Conservation (phyloP, 2,888 invertebrate genomes). For the Mythimna loreyi region DNA sequence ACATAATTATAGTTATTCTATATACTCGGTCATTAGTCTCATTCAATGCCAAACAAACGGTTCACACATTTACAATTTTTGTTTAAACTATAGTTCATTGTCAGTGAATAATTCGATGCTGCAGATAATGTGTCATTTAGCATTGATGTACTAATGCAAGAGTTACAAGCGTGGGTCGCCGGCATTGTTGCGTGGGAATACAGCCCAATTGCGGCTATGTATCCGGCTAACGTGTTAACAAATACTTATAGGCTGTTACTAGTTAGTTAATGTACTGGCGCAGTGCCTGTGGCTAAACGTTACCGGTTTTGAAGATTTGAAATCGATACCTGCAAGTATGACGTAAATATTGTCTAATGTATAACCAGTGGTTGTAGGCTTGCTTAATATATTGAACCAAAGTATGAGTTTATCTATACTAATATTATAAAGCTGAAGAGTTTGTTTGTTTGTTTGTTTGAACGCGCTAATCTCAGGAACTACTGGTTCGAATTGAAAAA, state of each 20-base stretch:
- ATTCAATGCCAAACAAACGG: constrained; percentile 32
- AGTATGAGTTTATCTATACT: constrained; percentile 1
- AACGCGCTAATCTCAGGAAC: too few species aligned
- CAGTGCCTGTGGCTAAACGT: constrained; percentile 13
- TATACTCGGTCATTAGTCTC: constrained; percentile 18
- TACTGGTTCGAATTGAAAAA: too few species aligned
- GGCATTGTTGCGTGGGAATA: constrained; percentile 83
- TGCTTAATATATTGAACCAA: not conserved
- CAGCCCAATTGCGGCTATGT: constrained; percentile 78
- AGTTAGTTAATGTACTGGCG: constrained; percentile 37
- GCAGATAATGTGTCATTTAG: constrained; percentile 73
- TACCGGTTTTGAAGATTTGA: constrained; percentile 14
- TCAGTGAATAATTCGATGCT: constrained; percentile 64
- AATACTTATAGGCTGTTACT: constrained; percentile 45
- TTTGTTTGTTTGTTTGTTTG: too few species aligned
- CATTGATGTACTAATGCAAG: constrained; percentile 73
- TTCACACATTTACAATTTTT: constrained; percentile 32
- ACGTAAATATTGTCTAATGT: constrained; percentile 9
- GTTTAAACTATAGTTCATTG: constrained; percentile 54
- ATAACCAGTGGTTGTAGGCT: not conserved
- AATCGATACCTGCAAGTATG: constrained; percentile 1
- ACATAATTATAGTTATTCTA: constrained; percentile 11
- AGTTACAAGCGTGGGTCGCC: constrained; percentile 75
- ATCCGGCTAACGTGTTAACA: constrained; percentile 65
- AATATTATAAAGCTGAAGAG: too few species aligned